A percentile compares a stretch with the other conserved stretches of the same genome.
phyloP scores from a whole-genome alignment of 1,140 invertebrate genomes.

The Pseudoatta argentina region DNA sequence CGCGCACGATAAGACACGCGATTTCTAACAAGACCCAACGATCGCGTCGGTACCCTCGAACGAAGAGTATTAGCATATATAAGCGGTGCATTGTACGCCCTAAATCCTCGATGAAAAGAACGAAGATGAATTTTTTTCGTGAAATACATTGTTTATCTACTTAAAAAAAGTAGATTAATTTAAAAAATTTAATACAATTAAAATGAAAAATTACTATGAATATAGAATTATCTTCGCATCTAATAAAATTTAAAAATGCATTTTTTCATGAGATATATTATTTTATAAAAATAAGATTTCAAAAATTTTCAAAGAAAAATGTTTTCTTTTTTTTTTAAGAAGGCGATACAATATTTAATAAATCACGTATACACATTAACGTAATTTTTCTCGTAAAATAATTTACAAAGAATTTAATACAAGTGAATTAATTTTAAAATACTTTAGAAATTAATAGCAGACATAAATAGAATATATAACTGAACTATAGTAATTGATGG shows the following conservation, averaged over 20 bases:
- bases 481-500: not conserved
- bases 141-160: not conserved
- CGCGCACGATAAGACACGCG: constrained; percentile 18
- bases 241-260: not conserved
- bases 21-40: constrained; percentile 22
- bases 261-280: not conserved
- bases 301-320: not conserved
- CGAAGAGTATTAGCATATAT: not conserved
- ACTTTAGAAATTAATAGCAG: not conserved
- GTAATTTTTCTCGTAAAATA: not conserved
- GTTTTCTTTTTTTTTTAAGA: not conserved
- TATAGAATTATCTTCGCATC: not conserved
- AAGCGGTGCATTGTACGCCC: not conserved
- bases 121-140: not conserved
- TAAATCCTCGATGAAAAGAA: not conserved
- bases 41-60: constrained; percentile 2
- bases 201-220: not conserved
- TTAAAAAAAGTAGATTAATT: not conserved
- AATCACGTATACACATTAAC: not conserved
- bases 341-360: not conserved
- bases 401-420: not conserved
- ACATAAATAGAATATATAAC: not conserved
- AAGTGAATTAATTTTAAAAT: not conserved
- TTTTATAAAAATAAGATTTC: not conserved
- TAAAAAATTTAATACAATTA: not conserved